A percentile compares a stretch with the other conserved stretches of the same genome.
Conservation (phyloP, 1,140 invertebrate species). For the Cotesia typhae region DNA sequence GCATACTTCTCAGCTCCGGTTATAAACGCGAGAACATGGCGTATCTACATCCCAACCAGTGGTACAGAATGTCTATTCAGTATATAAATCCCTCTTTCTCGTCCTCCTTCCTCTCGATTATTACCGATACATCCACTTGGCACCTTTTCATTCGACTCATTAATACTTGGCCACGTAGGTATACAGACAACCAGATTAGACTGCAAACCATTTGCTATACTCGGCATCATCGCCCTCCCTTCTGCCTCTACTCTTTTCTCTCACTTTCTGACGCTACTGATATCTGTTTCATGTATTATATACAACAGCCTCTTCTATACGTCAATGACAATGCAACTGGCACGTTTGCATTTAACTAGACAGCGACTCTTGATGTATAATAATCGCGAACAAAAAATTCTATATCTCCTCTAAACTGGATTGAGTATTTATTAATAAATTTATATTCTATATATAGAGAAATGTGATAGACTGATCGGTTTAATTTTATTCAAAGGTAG, state of each 20-base stretch:
- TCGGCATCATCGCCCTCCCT: slow-evolving; percentile 24
- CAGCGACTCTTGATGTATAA: background rate
- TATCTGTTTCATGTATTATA: slow-evolving; percentile 18
- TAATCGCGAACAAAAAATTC: background rate
- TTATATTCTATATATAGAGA: too few relatives aligned
- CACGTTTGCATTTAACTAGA: slow-evolving; percentile 15
- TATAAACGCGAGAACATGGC: slow-evolving; percentile 54
- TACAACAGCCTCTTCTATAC: slow-evolving; percentile 13
- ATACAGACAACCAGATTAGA: slow-evolving; percentile 34
- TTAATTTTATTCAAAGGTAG: too few relatives aligned
- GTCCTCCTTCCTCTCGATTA: slow-evolving; percentile 50
- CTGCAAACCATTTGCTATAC: slow-evolving; percentile 30
- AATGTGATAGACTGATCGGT: too few relatives aligned
- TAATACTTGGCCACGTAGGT: slow-evolving; percentile 47
- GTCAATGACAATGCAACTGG: background rate
- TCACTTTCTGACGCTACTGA: slow-evolving; percentile 8
- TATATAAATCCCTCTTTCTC: slow-evolving; percentile 26
- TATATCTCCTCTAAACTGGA: background rate
- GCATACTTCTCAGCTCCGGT: slow-evolving; percentile 45
- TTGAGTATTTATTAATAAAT: too few relatives aligned
- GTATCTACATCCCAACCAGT: slow-evolving; percentile 60
- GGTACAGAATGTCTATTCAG: slow-evolving; percentile 53
- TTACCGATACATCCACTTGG: slow-evolving; percentile 59
- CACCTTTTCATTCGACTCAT: slow-evolving; percentile 52
- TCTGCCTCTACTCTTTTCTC: slow-evolving; percentile 11